Evolutionary conservation across 2,797 vertebrate species (phyloP), one percentile per base, ranked within the genome.

Genomic region (Xiphorhynchus erythropygius): DNA sequence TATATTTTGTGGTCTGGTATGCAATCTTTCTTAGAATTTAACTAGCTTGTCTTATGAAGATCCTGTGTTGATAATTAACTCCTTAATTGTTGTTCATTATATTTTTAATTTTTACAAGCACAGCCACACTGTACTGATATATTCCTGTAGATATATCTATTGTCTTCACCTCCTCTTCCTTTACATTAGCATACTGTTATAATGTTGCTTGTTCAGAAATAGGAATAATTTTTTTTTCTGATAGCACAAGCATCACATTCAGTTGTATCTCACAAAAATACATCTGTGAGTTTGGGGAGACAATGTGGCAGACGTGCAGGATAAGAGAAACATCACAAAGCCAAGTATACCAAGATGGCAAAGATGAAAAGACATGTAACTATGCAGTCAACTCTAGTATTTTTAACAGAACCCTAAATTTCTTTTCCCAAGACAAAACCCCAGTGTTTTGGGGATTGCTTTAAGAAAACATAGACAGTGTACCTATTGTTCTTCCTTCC

Each of bases 11-110:
- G 57, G 55, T 57, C 64, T 84, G 41, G 28, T 39, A 53, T 47
- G 35, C 73, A 74, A 74, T 71, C 6, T 16, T 84, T 73, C 42
- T 59, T 86, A 83, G 74, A 94, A 89, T 52, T 96, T 95, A 93
- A 97, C 79, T 79, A 76, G 59, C 81, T 93, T 93, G 75, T n/a
- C 77, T 92, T 87, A 88, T 37, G 49, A 78, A 84, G 21, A 59
- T 73, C 37, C 27, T 57, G 35, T 8, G 12, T 24, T 53, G 33
- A 78, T 30, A 19, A 46, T 65, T 32, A 67, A 49, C 60, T 71
- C 67, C 33, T 39, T 52, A 33, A 56, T 35, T 64, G 21, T 10
- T 65, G 23, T 52, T 30, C 32, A 64, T 33, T 39, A 16, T 28
- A 16, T 59, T 64, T 65, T 69, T 41, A 13, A 57, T 50, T 70